These are phyloP conservation scores for Avahi laniger DNA, from an alignment of 2,797 vertebrate species.

Conservation along the genomic window DNA sequence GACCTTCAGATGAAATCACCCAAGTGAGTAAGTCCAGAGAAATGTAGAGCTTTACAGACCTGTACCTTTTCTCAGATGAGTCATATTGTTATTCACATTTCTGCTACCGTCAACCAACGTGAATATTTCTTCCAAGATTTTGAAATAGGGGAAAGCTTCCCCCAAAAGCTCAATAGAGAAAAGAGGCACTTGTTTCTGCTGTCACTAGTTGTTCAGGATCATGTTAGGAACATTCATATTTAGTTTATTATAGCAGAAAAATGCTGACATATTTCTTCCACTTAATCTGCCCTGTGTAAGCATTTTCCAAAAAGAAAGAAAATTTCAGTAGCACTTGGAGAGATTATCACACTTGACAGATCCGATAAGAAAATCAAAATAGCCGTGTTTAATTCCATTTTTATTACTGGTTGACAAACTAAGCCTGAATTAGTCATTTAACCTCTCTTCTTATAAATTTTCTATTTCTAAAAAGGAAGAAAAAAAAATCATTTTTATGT, in stretches of 20 bases:
- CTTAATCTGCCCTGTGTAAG: neutral
- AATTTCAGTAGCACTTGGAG: neutral
- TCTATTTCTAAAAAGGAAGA: neutral
- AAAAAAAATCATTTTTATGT: neutral
- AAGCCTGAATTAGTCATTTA: neutral
- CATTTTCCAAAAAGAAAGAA: neutral
- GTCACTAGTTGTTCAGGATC: neutral
- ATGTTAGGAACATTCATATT: neutral
- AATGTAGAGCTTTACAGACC: neutral
- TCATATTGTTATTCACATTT: conserved; percentile 13
- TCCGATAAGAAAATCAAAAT: neutral
- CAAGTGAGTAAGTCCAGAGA: conserved; percentile 6
- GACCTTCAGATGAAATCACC: conserved; percentile 52
- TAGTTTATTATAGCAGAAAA: neutral
- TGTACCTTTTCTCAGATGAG: neutral
- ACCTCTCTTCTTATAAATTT: neutral
- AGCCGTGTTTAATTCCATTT: neutral
- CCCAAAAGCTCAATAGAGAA: neutral
- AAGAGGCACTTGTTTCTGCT: neutral
- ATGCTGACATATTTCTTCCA: neutral
- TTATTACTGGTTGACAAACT: neutral
- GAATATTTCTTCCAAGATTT: conserved; percentile 11
- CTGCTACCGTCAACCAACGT: neutral
- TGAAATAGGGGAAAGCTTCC: neutral
- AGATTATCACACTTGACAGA: neutral